phyloP scores from a whole-genome alignment of 35 echinoderm and acorn worm species.

The Amphiura filiformis region DNA sequence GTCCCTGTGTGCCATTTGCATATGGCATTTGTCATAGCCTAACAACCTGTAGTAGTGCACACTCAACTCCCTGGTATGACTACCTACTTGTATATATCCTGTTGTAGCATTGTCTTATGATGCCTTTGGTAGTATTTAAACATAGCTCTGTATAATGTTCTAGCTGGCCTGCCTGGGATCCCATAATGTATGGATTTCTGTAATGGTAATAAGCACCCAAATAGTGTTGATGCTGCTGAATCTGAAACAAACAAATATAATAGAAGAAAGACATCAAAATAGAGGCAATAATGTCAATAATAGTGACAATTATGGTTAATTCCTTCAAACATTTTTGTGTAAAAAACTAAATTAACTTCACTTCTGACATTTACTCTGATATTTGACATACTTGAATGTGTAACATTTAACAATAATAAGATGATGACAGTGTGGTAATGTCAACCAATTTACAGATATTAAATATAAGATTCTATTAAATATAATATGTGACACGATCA shows the following conservation, averaged over 20 bases:
- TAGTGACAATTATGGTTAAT: background rate
- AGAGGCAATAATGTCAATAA: no score
- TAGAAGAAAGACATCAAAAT: no score
- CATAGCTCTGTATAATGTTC: constrained; percentile 35
- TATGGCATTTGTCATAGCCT: no score
- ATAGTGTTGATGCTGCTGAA: constrained; percentile 45
- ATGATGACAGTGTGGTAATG: no score
- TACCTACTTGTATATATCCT: constrained; percentile 69
- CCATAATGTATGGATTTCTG: constrained; percentile 71
- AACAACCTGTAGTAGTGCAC: no score
- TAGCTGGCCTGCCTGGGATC: constrained; percentile 35
- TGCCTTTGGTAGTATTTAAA: constrained; percentile 48
- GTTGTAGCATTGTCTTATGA: constrained; percentile 21
- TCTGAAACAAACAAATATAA: constrained; percentile 17
- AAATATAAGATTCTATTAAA: no score
- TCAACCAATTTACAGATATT: no score
- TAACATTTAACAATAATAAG: no score
- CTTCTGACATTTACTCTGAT: background rate
- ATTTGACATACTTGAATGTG: no score
- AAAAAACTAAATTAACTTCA: background rate
- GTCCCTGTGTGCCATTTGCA: no score
- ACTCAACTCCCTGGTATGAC: no score
- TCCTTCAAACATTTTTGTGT: background rate
- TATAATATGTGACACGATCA: no score
- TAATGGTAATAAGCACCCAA: constrained; percentile 47